phyloP scores from a whole-genome alignment of 2,888 invertebrate genomes.

The Salticus scenicus region DNA sequence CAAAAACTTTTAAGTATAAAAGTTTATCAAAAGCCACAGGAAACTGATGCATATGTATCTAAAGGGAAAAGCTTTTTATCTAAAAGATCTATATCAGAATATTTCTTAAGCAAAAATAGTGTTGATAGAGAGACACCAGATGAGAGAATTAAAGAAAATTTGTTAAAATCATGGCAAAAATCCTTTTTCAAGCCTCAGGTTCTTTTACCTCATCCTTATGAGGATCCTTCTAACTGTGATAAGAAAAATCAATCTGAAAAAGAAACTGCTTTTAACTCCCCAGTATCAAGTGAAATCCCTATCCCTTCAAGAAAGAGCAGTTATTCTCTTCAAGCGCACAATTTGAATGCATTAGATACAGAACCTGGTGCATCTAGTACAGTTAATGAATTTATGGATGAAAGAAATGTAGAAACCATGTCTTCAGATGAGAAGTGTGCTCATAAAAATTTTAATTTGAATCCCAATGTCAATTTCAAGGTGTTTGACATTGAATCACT shows the following conservation, averaged over 20 bases:
- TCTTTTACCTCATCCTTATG: conserved; percentile 28
- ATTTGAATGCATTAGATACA: background rate
- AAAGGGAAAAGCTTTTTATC: conserved; percentile 52
- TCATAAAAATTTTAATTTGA: conserved; percentile 45
- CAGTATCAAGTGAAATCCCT: conserved; percentile 21
- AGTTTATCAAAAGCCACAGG: conserved; percentile 51
- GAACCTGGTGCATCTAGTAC: conserved; percentile 39
- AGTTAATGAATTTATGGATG: conserved; percentile 22
- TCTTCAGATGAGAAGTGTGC: conserved; percentile 39
- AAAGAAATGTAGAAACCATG: conserved; percentile 14
- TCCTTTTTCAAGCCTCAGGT: conserved; percentile 45
- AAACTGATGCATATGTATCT: conserved; percentile 28
- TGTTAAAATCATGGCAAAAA: conserved; percentile 47
- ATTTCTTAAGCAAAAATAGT: conserved; percentile 60
- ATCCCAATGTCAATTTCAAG: conserved; percentile 66
- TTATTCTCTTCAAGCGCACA: conserved; percentile 31
- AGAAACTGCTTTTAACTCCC: conserved; percentile 11
- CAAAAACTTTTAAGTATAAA: conserved; percentile 59
- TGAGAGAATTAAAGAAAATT: conserved; percentile 36
- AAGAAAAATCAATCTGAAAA: conserved; percentile 16
- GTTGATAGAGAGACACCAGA: conserved; percentile 41
- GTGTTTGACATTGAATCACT: conserved; percentile 69
- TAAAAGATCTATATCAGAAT: conserved; percentile 65
- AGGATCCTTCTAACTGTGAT: conserved; percentile 37
- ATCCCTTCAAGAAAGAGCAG: conserved; percentile 41